A percentile compares a stretch with the other conserved stretches of the same genome.
phyloP scores from a whole-genome alignment of 1,140 invertebrate genomes.

The Laupala kohalensis region DNA sequence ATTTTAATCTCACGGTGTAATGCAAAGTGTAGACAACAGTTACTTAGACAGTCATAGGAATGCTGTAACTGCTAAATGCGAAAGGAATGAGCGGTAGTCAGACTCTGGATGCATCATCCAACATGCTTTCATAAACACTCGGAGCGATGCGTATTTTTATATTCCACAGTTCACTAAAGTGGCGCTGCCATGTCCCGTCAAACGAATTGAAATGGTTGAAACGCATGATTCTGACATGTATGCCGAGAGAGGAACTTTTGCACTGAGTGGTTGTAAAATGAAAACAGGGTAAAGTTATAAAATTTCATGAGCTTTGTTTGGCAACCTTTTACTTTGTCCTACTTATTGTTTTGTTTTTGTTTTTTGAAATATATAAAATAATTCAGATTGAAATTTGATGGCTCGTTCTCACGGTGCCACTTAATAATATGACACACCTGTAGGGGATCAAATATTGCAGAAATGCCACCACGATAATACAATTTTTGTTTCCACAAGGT shows the following conservation, averaged over 20 bases:
- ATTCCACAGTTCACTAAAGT: background rate
- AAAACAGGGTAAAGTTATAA: background rate
- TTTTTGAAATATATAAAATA: no score
- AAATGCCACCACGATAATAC: no score
- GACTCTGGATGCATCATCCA: background rate
- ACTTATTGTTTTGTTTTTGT: no score
- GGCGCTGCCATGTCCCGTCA: background rate
- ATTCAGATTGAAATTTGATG: no score
- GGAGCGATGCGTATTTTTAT: background rate
- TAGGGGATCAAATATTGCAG: no score
- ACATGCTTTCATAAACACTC: background rate
- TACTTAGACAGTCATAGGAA: background rate
- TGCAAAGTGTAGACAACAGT: background rate
- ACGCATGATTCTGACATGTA: background rate
- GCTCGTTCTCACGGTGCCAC: no score
- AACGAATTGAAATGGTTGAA: background rate
- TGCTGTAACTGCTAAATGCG: background rate
- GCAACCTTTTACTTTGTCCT: no score
- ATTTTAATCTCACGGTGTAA: background rate
- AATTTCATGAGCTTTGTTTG: no score
- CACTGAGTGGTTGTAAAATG: background rate
- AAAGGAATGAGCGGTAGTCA: background rate
- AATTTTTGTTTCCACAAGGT: no score
- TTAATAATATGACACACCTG: no score
- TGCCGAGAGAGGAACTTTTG: background rate